phyloP scores from a whole-genome alignment of 2,797 vertebrate genomes.

The Tokudaia muenninki region DNA sequence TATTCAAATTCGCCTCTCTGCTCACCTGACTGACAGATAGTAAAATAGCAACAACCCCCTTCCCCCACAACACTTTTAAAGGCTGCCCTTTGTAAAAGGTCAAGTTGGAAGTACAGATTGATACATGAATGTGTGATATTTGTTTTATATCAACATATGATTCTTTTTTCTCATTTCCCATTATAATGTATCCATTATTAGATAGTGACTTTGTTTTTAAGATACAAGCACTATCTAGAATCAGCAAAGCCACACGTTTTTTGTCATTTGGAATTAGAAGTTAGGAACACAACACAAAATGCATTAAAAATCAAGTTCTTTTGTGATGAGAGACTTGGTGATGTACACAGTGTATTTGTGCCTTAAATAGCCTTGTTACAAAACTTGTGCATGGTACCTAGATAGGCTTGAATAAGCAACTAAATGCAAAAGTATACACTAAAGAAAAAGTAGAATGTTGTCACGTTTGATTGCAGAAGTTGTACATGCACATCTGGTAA shows the following conservation, averaged over 20 bases:
- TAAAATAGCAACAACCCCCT: background rate
- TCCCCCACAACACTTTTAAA: background rate
- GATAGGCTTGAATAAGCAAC: background rate
- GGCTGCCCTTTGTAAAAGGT: background rate
- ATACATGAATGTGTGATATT: background rate
- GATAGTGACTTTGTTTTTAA: background rate
- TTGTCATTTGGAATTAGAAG: constrained; percentile 19
- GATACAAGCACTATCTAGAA: background rate
- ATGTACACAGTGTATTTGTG: background rate
- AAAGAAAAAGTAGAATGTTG: background rate
- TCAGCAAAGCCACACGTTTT: background rate
- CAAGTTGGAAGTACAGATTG: constrained; percentile 20
- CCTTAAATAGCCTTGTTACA: background rate
- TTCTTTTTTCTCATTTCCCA: background rate
- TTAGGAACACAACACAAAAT: background rate
- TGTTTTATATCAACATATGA: background rate
- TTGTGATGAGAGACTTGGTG: background rate
- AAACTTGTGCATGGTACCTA: background rate
- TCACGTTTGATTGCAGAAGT: background rate
- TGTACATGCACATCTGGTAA: background rate
- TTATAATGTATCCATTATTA: background rate
- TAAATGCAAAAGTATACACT: background rate
- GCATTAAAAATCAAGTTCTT: background rate
- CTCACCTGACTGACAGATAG: background rate
- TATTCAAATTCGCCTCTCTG: background rate